phyloP scores from a whole-genome alignment of 2,888 invertebrate genomes.

The Leucoma salicis region DNA sequence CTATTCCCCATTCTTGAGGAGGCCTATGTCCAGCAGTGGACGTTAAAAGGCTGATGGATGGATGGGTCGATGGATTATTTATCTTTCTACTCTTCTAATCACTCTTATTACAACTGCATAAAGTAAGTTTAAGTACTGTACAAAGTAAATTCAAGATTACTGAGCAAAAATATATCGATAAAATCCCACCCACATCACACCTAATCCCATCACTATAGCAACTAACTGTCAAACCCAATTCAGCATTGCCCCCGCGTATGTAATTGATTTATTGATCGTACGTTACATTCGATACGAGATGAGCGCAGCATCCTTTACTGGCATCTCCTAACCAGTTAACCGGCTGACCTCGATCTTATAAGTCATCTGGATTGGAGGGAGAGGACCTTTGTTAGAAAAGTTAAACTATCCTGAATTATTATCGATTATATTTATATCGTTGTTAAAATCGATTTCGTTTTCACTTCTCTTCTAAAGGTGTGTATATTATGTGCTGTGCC shows the following conservation, averaged over 20 bases:
- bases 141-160: too few species aligned
- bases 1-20: too few species aligned
- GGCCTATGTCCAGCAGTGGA: too few species aligned
- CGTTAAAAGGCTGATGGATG: too few species aligned
- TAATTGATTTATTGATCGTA: conserved; percentile 83
- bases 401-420: conserved; percentile 1
- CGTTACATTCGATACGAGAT: conserved; percentile 79
- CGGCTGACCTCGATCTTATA: conserved; percentile 64
- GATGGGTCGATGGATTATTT: too few species aligned
- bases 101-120: too few species aligned
- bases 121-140: too few species aligned
- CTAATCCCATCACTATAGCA: conserved; percentile 54
- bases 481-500: too few species aligned
- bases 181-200: conserved; percentile 27
- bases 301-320: conserved; percentile 62
- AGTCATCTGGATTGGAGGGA: conserved; percentile 38
- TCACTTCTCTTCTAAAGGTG: too few species aligned
- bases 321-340: conserved; percentile 64
- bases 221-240: conserved; percentile 80
- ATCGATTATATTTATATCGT: background rate
- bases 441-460: too few species aligned
- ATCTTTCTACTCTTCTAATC: too few species aligned
- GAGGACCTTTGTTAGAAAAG: conserved; percentile 11
- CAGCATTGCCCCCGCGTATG: conserved; percentile 75
- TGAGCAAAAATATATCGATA: conserved; percentile 31